Conservation (phyloP, 2,113 vertebrate species). For the Psilopsiagon aymara region DNA sequence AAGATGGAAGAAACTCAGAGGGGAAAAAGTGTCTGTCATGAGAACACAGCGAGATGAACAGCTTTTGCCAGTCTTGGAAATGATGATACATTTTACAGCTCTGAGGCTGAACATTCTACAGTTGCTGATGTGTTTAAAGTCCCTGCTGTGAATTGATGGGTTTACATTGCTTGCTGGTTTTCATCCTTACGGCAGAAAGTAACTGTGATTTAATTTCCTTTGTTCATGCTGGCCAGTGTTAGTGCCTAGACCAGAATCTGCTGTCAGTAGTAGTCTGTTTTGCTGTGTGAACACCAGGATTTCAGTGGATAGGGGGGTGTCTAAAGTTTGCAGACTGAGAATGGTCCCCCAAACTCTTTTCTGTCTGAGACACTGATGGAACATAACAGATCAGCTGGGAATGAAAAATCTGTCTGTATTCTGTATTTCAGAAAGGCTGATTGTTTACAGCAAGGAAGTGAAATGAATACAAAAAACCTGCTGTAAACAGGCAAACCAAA, state of each 20-base stretch:
- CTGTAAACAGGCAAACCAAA: not conserved
- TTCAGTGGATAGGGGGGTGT: not conserved
- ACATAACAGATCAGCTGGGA: not conserved
- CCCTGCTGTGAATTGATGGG: not conserved
- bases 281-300: not conserved
- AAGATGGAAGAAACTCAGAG: constrained; percentile 22
- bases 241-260: not conserved
- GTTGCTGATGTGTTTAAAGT: not conserved
- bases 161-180: not conserved
- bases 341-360: not conserved
- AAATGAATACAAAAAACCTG: not conserved
- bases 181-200: constrained; percentile 5
- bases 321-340: not conserved
- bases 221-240: not conserved
- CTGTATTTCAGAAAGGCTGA: not conserved
- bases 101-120: not conserved
- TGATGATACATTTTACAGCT: constrained; percentile 11
- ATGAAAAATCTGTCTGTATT: not conserved
- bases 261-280: not conserved
- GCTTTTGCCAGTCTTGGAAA: constrained; percentile 3
- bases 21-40: not conserved
- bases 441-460: accelerated
- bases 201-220: not conserved
- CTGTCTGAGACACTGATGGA: not conserved
- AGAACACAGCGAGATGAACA: not conserved